Conservation (phyloP, 2,797 vertebrate genomes). For the Thamnophis elegans region DNA sequence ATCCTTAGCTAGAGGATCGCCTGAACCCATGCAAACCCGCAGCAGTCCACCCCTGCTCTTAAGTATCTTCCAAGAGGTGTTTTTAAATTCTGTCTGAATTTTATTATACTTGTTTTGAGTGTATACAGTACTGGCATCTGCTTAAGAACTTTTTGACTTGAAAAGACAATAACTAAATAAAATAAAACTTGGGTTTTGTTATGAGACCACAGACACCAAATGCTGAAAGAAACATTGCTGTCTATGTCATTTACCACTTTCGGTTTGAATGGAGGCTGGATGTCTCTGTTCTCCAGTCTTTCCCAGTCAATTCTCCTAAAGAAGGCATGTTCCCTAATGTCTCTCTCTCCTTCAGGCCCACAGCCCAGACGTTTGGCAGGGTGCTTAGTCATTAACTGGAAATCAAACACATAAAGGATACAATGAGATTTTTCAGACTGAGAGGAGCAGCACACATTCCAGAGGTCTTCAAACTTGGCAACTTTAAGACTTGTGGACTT, state of each 20-base stretch:
- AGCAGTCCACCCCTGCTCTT: too few relatives aligned
- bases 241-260: constrained; percentile 85
- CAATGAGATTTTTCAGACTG: not conserved
- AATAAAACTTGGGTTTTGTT: not conserved
- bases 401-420: constrained; percentile 3
- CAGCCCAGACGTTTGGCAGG: constrained; percentile 93
- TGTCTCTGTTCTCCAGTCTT: constrained; percentile 85
- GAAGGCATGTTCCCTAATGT: constrained; percentile 90
- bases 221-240: not conserved
- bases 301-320: constrained; percentile 98
- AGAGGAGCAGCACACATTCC: not conserved
- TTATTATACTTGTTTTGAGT: not conserved
- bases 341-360: constrained; percentile 85
- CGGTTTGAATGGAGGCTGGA: constrained; percentile 96
- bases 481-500: too few relatives aligned
- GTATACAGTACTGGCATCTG: too few relatives aligned
- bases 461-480: too few relatives aligned
- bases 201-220: not conserved
- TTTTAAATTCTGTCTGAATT: not conserved
- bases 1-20: too few relatives aligned
- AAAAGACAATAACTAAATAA: not conserved
- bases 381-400: constrained; percentile 93
- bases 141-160: not conserved
- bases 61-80: not conserved
- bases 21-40: too few relatives aligned